Conservation (phyloP, 2,888 invertebrate genomes). For the Urechis unicinctus region DNA sequence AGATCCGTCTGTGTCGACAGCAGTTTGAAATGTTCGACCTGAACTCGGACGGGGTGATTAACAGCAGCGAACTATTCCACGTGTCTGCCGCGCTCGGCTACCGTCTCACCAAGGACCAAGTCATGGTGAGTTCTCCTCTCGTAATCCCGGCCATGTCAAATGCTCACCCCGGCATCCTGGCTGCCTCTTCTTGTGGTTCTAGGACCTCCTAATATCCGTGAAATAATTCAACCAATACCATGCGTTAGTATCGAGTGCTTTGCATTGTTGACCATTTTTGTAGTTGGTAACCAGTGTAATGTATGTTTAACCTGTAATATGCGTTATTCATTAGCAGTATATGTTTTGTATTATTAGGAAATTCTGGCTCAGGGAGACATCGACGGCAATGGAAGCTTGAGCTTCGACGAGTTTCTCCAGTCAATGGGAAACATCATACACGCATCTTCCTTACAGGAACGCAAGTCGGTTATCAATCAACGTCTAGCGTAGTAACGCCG, state of each 20-base stretch:
- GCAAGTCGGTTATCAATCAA: constrained; percentile 8
- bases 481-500: too few relatives aligned
- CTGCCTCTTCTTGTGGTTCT: too few relatives aligned
- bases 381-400: constrained; percentile 13
- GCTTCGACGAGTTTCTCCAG: constrained; percentile 18
- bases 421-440: constrained; percentile 14
- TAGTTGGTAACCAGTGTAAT: too few relatives aligned
- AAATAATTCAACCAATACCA: too few relatives aligned
- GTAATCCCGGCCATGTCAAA: too few relatives aligned
- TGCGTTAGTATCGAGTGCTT: too few relatives aligned
- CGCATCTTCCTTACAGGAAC: constrained; percentile 11
- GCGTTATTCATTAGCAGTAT: background rate
- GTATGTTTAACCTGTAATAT: too few relatives aligned
- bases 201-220: too few relatives aligned
- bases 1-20: constrained; percentile 13
- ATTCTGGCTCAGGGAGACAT: constrained; percentile 14
- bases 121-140: constrained; percentile 15
- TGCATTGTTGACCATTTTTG: too few relatives aligned
- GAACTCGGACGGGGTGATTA: constrained; percentile 18
- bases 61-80: constrained; percentile 12
- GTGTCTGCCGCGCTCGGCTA: constrained; percentile 15
- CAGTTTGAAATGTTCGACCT: constrained; percentile 18
- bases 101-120: constrained; percentile 10
- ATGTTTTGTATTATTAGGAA: constrained; percentile 7
- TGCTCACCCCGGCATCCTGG: too few relatives aligned